Evolutionary conservation across 2,888 invertebrate genomes (phyloP), one percentile per base, ranked within the genome.

Genomic region (Thecophora atra): DNA sequence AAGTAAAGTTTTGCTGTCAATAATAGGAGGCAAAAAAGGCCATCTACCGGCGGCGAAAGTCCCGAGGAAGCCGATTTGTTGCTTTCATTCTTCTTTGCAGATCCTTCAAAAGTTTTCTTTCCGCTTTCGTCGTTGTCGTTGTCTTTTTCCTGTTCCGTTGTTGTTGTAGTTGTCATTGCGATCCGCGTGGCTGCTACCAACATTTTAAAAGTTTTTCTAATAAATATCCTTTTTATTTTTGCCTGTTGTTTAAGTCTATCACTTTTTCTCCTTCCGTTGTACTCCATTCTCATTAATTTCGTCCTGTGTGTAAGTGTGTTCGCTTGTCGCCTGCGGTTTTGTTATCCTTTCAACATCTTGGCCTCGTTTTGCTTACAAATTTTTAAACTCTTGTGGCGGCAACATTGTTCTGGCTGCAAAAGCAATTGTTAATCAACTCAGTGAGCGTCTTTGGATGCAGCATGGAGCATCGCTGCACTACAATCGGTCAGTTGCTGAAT

Each of bases 371-470:
- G 21, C 54, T 15, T 21, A 54, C 54, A 54, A 19, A 54, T 21
- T 54, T 54, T 15, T n/a, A 54, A 21, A 11, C 54, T 54, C 54
- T 19, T 54, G 21, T 51, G 51, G 19, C 17, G 51, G 19, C 17
- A 51, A 17, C 51, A 51, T 15, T 51, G 51, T 51, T n/a, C 19
- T 37, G 47, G 21, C 54, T 54, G 21, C n/a, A 21, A 54, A 54
- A 19, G 47, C 54, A 21, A 54, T 54, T 54, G 54, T 54, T 54
- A 54, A 54, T 54, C 54, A 54, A 54, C 54, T 54, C 24, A 3
- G 21, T 24, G 54, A 11, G 21, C 54, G 21, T 54, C 54, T 24
- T 54, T n/a, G 47, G 8, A 47, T 11, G 11, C 47, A 8, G 47
- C 13, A n/a, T 47, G 47, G 47, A 8, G n/a, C 15, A n/a, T 47